A percentile compares a stretch with the other conserved stretches of the same genome.
These are phyloP conservation scores for Ochropacha duplaris DNA, from an alignment of 2,888 invertebrate genomes.

Conservation along the genomic window DNA sequence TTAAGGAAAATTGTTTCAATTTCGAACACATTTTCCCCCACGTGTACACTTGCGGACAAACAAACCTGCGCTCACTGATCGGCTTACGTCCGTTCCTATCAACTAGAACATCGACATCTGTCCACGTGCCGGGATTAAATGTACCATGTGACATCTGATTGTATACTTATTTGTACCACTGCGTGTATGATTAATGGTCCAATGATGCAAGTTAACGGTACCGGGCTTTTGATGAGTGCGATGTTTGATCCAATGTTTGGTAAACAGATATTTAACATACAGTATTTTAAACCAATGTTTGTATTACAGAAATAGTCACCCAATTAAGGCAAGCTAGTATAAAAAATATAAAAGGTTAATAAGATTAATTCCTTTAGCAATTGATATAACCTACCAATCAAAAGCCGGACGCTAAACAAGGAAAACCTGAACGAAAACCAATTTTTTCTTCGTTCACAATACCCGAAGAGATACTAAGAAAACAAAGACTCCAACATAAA, in stretches of 20 bases:
- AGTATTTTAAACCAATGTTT: background rate
- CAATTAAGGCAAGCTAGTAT: too few relatives aligned
- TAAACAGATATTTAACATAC: too few relatives aligned
- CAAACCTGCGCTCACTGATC: conserved; percentile 59
- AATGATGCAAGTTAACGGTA: conserved; percentile 52
- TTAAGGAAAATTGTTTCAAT: conserved; percentile 7
- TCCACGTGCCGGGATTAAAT: conserved; percentile 69
- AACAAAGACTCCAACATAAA: conserved; percentile 16
- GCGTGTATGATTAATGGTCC: conserved; percentile 58
- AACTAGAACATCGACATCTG: conserved; percentile 42
- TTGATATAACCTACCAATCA: too few relatives aligned
- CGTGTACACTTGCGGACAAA: conserved; percentile 46
- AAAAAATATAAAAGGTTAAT: too few relatives aligned
- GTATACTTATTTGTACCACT: conserved; percentile 56
- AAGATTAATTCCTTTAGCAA: too few relatives aligned
- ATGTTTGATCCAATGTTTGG: conserved; percentile 3
- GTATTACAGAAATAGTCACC: background rate
- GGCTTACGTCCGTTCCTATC: conserved; percentile 62
- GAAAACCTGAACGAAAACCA: background rate
- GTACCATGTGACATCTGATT: conserved; percentile 55
- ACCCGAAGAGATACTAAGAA: conserved; percentile 10
- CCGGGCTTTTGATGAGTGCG: conserved; percentile 8
- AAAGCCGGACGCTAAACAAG: background rate
- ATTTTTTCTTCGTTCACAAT: background rate
- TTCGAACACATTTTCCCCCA: conserved; percentile 6